Base-by-base conservation (phyloP, 2,888 invertebrate genomes). In the Polyommatus icarus region DNA sequence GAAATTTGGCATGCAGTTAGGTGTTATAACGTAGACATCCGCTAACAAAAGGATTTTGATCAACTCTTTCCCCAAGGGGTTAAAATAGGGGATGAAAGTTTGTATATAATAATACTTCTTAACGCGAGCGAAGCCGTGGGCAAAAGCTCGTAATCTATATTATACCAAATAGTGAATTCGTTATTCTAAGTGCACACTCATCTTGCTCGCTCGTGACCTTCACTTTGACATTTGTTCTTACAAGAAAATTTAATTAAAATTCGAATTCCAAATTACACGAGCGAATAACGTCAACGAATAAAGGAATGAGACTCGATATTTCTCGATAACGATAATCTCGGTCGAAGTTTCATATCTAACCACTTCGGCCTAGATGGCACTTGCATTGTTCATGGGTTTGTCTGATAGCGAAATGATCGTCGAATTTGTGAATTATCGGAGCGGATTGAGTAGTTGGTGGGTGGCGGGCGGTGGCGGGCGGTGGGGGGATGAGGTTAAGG, bases 371-470 rank as follows among this genome's bases (percentile, higher is more conserved):
- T 61, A 76, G 20, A 46, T 32, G 40, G 76, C 76, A 77, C 59
- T 78, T 79, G 76, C 79, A 78, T 76, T 71, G 67, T 76, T 59
- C 57, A 77, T 80, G 76, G 78, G 77, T 76, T 79, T 80, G 79
- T 80, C 72, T 72, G 78, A 80, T 77, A 83, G 82, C 81, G 80
- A 83, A 85, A 84, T 84, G 83, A 84, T 84, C 82, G 84, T 82
- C 82, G 84, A 85, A 85, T 86, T 84, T 85, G 86, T 85, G 87
- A 85, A 84, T 85, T 85, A 86, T 86, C 83, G 82, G 84, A 84
- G 84, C 83, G 84, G 83, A 82, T 83, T 83, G 85, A 84, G 84
- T 83, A 84, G 85, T 84, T 83, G 78, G 80, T 77, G 77, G 80
- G 80, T 77, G 79, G 76, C 82, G 81, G 79, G 80, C 77, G 80